A percentile compares a stretch with the other conserved stretches of the same genome.
Evolutionary conservation across 2,888 invertebrate genomes (phyloP).

Genomic region (Cataglyphis livida): DNA sequence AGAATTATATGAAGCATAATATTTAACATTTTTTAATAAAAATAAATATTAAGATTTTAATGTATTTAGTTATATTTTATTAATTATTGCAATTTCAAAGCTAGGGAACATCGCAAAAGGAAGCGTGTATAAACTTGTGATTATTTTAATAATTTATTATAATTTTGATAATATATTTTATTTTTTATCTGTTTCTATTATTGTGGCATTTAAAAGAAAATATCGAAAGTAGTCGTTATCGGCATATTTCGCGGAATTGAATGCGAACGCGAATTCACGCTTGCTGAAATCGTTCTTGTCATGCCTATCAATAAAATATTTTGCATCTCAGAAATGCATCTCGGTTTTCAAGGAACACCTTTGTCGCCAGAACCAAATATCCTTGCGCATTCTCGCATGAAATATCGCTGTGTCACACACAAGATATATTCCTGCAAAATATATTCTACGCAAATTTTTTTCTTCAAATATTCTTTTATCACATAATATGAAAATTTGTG

Average conservation of each 20-base stretch:
- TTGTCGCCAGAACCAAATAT: conserved; percentile 58
- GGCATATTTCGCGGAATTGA: conserved; percentile 19
- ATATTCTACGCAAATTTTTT: conserved; percentile 43
- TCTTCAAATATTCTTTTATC: conserved; percentile 1
- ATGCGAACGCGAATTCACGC: neutral
- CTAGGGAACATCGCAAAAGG: neutral
- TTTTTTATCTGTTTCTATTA: neutral
- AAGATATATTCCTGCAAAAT: conserved; percentile 40
- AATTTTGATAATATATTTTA: neutral
- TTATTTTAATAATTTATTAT: neutral
- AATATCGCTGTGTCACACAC: conserved; percentile 57
- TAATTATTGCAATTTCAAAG: neutral
- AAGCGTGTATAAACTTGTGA: neutral
- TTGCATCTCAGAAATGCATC: neutral
- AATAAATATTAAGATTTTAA: neutral
- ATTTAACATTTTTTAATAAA: neutral
- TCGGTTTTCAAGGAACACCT: conserved; percentile 22
- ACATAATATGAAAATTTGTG: neutral
- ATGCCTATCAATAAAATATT: conserved; percentile 25
- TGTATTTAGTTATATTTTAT: neutral
- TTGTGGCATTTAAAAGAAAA: neutral
- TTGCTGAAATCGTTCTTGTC: conserved; percentile 2
- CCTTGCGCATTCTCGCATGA: conserved; percentile 58
- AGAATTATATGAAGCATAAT: neutral
- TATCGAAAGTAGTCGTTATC: neutral